Base-by-base conservation (phyloP, 1,140 invertebrate genomes). In the Calephelis virginiensis region DNA sequence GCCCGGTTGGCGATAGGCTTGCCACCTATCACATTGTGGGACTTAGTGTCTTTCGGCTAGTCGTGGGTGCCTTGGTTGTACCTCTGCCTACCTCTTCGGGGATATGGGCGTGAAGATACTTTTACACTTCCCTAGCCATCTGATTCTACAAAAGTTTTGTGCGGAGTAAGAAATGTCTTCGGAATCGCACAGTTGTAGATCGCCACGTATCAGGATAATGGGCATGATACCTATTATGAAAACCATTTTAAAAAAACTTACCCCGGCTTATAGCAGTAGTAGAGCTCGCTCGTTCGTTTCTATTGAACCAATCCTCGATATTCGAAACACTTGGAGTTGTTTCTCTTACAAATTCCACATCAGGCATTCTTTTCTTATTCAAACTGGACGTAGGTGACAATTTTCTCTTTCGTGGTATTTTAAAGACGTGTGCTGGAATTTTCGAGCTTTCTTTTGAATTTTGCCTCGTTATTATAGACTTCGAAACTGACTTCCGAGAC, bases 241-340 rank as follows among this genome's bases (percentile, higher is more conserved):
- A 10, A 48, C 10, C n/a, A n/a, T n/a, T n/a, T 10, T 2, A 11
- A 12, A 48, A 48, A 48, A 48, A 10, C 28, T 56, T 56, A 56
- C 53, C 53, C 9, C 53, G 10, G 12, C 63, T 66, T 68, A 78
- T 74, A 74, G 72, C 61, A 49, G 56, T 67, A 2, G 13, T 61
- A 56, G 49, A 60, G 37, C 66, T 60, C 0, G 40, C 61, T 8
- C 60, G 64, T 14, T 71, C 70, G 49, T 74, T 81, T 17, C 64
- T 78, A 48, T 60, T 73, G 8, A 83, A 72, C 81, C 81, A 85
- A 8, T 81, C 75, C 4, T 78, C 49, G 1, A 83, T 71, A 50
- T 72, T 78, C 0, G 72, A 72, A 14, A 70, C 49, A 43, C 72
- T 81, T 6, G 68, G 60, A 10, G 50, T 63, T 56, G 68, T 71